phyloP scores from a whole-genome alignment of 2,797 vertebrate genomes.

The Chaetodon trifasciatus region DNA sequence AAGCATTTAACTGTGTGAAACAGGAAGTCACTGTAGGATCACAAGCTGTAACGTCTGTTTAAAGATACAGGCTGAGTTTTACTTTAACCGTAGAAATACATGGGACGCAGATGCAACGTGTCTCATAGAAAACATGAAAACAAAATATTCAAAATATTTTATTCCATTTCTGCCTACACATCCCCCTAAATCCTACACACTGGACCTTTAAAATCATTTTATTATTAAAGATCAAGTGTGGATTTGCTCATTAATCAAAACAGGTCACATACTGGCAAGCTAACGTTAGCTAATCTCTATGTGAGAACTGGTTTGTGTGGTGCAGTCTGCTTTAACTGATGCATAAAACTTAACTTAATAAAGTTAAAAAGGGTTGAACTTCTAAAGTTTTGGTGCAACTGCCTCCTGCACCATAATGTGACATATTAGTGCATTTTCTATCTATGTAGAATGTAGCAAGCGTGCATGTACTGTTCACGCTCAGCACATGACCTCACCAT shows the following conservation, averaged over 20 bases:
- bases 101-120: no score
- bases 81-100: no score
- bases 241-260: not conserved
- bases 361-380: not conserved
- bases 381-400: not conserved
- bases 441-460: conserved; percentile 16
- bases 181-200: no score
- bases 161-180: no score
- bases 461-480: conserved; percentile 1
- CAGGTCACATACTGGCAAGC: not conserved
- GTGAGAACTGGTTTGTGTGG: not conserved
- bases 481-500: conserved; percentile 9
- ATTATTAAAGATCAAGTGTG: not conserved
- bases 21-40: not conserved
- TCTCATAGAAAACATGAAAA: no score
- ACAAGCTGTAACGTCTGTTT: no score
- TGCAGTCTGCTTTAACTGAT: not conserved
- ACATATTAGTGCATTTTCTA: not conserved
- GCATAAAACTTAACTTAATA: not conserved
- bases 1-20: not conserved
- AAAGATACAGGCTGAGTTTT: no score
- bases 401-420: not conserved
- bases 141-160: no score
- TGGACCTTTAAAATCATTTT: no score
- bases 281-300: not conserved